phyloP scores from a whole-genome alignment of 2,797 vertebrate genomes.

The Myoxocephalus aenaeus region DNA sequence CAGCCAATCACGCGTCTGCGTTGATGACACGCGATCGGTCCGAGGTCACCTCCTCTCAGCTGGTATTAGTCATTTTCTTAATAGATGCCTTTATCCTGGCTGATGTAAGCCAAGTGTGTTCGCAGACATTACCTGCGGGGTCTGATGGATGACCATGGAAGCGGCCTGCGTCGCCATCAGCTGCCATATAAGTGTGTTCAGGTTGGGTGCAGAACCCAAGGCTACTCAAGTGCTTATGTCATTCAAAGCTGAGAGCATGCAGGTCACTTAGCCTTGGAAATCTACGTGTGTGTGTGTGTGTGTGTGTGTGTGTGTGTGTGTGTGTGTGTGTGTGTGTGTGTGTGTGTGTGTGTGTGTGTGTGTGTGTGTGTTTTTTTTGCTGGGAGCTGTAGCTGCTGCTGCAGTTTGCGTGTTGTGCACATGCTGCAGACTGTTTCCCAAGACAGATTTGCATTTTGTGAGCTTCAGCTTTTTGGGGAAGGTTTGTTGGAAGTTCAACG shows the following conservation, averaged over 20 bases:
- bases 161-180: constrained; percentile 42
- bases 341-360: constrained; percentile 22
- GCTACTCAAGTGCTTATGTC: constrained; percentile 64
- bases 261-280: constrained; percentile 71
- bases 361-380: neutral
- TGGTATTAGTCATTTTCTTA: constrained; percentile 69
- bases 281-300: constrained; percentile 26
- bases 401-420: constrained; percentile 17
- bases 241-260: constrained; percentile 62
- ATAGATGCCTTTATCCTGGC: constrained; percentile 72
- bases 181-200: constrained; percentile 62
- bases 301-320: constrained; percentile 17
- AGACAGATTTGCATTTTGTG: constrained; percentile 51
- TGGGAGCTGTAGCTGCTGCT: constrained; percentile 13
- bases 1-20: constrained; percentile 48
- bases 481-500: constrained; percentile 56
- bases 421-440: constrained; percentile 22
- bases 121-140: constrained; percentile 55
- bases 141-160: constrained; percentile 62
- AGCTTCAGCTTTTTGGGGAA: constrained; percentile 37
- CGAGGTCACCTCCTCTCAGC: constrained; percentile 63
- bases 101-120: constrained; percentile 57
- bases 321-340: constrained; percentile 3
- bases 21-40: constrained; percentile 42
- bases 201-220: constrained; percentile 71